Conservation (phyloP, 2,113 vertebrate genomes). For the Ictidomys tridecemlineatus region DNA sequence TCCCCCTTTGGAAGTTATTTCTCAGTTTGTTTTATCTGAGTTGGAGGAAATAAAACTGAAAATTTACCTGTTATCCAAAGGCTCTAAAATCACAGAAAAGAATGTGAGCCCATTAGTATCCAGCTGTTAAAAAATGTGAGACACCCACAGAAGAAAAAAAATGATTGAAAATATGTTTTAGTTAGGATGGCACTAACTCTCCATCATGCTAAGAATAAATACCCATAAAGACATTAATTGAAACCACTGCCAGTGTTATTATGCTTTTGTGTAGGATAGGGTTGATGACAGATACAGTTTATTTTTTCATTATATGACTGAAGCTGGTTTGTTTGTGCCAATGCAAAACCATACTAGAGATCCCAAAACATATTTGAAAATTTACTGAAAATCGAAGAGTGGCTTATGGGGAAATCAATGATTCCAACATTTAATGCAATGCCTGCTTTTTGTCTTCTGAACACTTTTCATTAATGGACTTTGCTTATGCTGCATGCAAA, state of each 20-base stretch:
- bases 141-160: background rate
- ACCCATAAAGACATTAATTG: background rate
- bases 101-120: background rate
- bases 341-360: background rate
- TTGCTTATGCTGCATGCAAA: background rate
- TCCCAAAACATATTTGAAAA: constrained; percentile 2
- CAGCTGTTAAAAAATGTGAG: background rate
- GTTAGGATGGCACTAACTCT: too few species aligned
- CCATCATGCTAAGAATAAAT: background rate
- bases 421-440: background rate
- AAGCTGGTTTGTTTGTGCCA: background rate
- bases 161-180: background rate
- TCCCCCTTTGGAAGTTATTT: constrained; percentile 5
- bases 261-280: background rate
- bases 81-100: background rate
- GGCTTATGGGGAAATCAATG: constrained; percentile 5
- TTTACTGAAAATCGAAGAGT: constrained; percentile 51
- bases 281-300: background rate
- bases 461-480: background rate
- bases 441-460: background rate
- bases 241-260: background rate
- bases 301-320: constrained; percentile 10
- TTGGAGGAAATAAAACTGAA: constrained; percentile 28
- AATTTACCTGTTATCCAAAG: background rate
- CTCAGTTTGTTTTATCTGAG: background rate